A percentile compares a stretch with the other conserved stretches of the same genome.
Evolutionary conservation across 35 echinoderm and acorn worm species (phyloP).

Genomic region (Acanthaster planci): DNA sequence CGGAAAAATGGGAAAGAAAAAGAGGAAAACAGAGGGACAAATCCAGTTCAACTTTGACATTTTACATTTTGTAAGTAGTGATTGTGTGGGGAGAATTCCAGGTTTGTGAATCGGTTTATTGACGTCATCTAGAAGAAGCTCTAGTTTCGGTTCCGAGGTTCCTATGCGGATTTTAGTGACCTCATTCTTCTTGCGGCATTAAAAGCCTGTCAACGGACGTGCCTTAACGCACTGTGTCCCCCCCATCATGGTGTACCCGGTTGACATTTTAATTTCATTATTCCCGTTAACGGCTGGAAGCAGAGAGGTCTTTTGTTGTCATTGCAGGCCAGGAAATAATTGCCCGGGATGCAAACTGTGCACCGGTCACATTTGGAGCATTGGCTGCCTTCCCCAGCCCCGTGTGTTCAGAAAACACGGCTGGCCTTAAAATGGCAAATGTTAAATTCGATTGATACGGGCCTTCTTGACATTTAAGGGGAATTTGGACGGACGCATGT

Average conservation of each 20-base stretch:
- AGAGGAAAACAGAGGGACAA: no score
- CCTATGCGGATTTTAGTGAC: not conserved
- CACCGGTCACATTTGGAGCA: not conserved
- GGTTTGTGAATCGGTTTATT: not conserved
- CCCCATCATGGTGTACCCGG: not conserved
- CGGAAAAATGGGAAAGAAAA: no score
- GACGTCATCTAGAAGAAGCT: not conserved
- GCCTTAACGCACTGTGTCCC: not conserved
- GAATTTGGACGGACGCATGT: not conserved
- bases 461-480: constrained; percentile 7
- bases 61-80: no score
- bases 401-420: not conserved
- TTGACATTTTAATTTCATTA: constrained; percentile 32
- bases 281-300: constrained; percentile 18
- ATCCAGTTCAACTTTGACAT: constrained; percentile 1
- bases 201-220: not conserved
- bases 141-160: not conserved
- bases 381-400: not conserved
- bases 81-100: not conserved
- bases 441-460: constrained; percentile 23
- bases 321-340: not conserved
- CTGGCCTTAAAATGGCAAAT: constrained; percentile 19
- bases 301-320: constrained; percentile 9
- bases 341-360: not conserved
- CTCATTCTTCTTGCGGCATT: constrained; percentile 8